These are phyloP conservation scores for Chionomys nivalis DNA, from an alignment of 2,113 vertebrate species.

Conservation along the genomic window DNA sequence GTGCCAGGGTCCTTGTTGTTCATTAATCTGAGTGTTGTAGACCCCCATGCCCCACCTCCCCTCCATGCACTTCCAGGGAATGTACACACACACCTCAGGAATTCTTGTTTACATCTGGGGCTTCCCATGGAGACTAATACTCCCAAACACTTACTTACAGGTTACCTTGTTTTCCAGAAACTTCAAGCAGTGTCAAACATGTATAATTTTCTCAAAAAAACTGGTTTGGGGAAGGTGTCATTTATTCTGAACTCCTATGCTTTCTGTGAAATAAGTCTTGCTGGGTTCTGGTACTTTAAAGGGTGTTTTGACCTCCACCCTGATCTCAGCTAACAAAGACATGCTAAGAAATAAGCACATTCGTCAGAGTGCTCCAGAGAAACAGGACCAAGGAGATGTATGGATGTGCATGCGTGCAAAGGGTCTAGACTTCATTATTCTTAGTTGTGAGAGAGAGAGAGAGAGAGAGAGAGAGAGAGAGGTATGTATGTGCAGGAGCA, in stretches of 20 bases:
- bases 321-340: not conserved
- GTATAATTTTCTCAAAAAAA: not conserved
- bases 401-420: not conserved
- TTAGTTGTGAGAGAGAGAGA: too few species aligned
- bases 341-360: not conserved
- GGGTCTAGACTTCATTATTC: not conserved
- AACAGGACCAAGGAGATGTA: not conserved
- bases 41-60: too few species aligned
- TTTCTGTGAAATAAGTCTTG: constrained; percentile 18
- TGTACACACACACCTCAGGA: not conserved
- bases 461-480: not conserved
- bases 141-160: not conserved
- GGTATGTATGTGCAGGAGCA: not conserved
- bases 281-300: not conserved
- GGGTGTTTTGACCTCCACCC: not conserved
- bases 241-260: not conserved
- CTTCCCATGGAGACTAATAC: not conserved
- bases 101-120: not conserved
- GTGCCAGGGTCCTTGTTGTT: not conserved
- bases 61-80: not conserved
- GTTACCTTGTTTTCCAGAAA: not conserved
- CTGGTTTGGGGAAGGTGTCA: not conserved
- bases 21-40: not conserved
- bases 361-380: not conserved
- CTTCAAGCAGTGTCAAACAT: not conserved